These are phyloP conservation scores for Drosophila guanche DNA, from an alignment of 1,140 invertebrate genomes.

Conservation along the genomic window DNA sequence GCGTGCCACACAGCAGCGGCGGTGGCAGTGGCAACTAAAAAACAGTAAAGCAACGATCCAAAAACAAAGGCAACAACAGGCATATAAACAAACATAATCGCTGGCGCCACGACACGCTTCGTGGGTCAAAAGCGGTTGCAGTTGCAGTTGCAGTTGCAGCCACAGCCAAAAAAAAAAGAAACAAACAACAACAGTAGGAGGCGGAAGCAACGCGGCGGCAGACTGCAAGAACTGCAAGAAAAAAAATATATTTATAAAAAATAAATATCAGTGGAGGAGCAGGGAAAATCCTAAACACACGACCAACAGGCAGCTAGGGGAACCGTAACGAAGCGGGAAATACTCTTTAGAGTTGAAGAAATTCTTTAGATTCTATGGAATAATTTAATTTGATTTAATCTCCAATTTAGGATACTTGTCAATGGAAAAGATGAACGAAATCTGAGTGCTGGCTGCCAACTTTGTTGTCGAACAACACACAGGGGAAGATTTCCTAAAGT, in stretches of 20 bases:
- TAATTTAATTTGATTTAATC: no score
- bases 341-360: no score
- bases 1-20: conserved; percentile 47
- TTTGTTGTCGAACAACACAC: no score
- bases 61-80: conserved; percentile 40
- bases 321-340: not conserved
- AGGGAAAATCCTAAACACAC: conserved; percentile 23
- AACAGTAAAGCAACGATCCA: conserved; percentile 71
- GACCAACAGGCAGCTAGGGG: conserved; percentile 3
- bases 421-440: no score
- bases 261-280: conserved; percentile 4
- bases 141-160: conserved; percentile 54
- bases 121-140: conserved; percentile 79
- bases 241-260: conserved; percentile 32
- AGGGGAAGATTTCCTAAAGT: no score
- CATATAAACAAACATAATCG: conserved; percentile 82
- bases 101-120: conserved; percentile 81
- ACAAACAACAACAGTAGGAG: conserved; percentile 10
- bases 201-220: conserved; percentile 23
- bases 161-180: conserved; percentile 22
- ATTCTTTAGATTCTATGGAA: no score
- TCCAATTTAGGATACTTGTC: no score
- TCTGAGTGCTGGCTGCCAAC: no score
- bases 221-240: conserved; percentile 15
- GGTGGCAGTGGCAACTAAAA: conserved; percentile 37